A percentile compares a stretch with the other conserved stretches of the same genome.
Conservation (phyloP, 2,888 invertebrate species). For the Sarcophaga variegata region DNA sequence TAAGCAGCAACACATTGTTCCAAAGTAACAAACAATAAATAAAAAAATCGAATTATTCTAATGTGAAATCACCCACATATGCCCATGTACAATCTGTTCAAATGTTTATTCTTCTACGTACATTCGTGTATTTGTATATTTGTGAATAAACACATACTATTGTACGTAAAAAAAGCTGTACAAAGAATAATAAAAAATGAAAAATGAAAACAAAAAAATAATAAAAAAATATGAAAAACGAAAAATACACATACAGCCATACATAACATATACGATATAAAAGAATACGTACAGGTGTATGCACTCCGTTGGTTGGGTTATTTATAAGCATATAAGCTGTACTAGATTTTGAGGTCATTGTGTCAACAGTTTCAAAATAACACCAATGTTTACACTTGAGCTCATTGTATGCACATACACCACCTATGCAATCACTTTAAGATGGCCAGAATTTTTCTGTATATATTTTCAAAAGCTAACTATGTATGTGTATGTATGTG, state of each 20-base stretch:
- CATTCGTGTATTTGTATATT: not conserved
- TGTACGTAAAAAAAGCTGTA: not conserved
- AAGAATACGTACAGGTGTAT: slow-evolving; percentile 44
- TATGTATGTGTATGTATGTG: not conserved
- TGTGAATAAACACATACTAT: not conserved
- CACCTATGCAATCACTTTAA: not conserved
- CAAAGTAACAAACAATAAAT: too few relatives aligned
- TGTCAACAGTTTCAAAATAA: slow-evolving; percentile 67
- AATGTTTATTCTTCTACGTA: not conserved
- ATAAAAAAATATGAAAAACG: too few relatives aligned
- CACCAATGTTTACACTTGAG: slow-evolving; percentile 67
- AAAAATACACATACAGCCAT: not conserved
- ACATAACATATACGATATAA: not conserved
- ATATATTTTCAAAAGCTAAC: not conserved
- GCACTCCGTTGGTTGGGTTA: slow-evolving; percentile 52
- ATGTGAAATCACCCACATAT: too few relatives aligned
- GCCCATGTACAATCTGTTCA: too few relatives aligned
- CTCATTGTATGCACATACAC: slow-evolving; percentile 37
- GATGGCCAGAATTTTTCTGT: not conserved
- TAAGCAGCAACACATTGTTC: too few relatives aligned
- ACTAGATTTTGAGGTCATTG: slow-evolving; percentile 68
- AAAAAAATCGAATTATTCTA: too few relatives aligned
- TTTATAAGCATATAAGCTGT: slow-evolving; percentile 68
- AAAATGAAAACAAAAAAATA: too few relatives aligned
- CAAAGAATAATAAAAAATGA: too few relatives aligned